Base-by-base conservation (phyloP, 1,140 invertebrate species). In the Hylaeus anthracinus region DNA sequence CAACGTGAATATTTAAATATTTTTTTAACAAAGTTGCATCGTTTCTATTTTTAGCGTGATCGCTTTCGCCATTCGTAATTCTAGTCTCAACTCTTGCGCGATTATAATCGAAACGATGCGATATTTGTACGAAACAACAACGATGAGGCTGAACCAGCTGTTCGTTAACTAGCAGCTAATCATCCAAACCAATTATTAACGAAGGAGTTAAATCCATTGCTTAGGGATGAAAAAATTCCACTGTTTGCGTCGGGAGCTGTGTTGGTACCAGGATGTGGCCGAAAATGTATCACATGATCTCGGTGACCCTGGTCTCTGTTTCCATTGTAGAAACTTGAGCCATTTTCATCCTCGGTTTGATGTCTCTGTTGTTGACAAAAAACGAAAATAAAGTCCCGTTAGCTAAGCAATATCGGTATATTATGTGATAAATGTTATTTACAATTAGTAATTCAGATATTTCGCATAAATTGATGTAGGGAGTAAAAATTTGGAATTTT, bases 111-210 rank as follows among this genome's bases (percentile, higher is more conserved):
- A 55, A n/a, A 55, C 51, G 12, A 43, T 56, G 39, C 39, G 48
- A 41, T 12, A n/a, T 66, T 66, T 26, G 6, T 15, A 45, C 66
- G 43, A 48, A 73, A 55, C 5, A 65, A 41, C 10, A 51, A 10
- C 8, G 10, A 37, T 55, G 14, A 43, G 9, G 14, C 48, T 6
- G 26, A 37, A 41, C 5, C n/a, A 58, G 14, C 3, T 14, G 1
- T 66, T 10, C 26, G 53, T 37, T 73, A 73, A 26, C 2, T 79
- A 9, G 65, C 43, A 26, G 41, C 26, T 61, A 73, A 92, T 94
- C 94, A 97, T 86, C 96, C 96, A 87, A 97, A 96, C 85, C 97
- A 95, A 88, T 96, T 97, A 75, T 94, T 96, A 55, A 97, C 95
- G 82, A 97, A 94, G 85, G 95, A 97, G 86, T 96, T 97, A 84